Evolutionary conservation across 2,888 invertebrate genomes (phyloP), one percentile per base, ranked within the genome.

Genomic region (Atrina japonica): DNA sequence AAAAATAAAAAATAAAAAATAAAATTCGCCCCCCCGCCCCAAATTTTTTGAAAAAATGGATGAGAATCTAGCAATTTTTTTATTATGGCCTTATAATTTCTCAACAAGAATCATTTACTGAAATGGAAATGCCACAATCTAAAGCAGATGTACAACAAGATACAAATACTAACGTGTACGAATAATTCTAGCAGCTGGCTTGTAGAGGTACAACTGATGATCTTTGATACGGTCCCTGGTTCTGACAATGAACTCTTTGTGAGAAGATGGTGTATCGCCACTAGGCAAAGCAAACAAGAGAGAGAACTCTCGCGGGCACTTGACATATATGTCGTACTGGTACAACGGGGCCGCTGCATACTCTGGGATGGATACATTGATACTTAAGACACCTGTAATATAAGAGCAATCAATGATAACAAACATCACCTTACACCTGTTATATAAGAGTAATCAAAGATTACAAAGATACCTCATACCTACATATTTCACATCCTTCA

Each of bases 261-360:
- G 78, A 29, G 82, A 65, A 25, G 72, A 66, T 16, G 75, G 70
- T 11, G 73, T 63, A 64, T 87, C 88, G 0, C 82, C 83, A 16
- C 85, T 86, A 7, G 88, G 88, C 35, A 88, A 66, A 30, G 77
- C 75, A 69, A 88, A 87, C 59, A 66, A 75, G 25, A 89, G 43
- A 55, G 72, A 69, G 75, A 89, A 89, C 27, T 61, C 65, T 35
- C 66, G 71, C 3, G 88, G 88, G 74, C 89, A 88, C 58, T 82
- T 78, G 40, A 88, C 80, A 6, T 82, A 85, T 2, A 87, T 74
- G 60, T 88, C 87, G 68, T 84, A 86, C 55, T 86, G 75, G 69
- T 85, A 89, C 56, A 89, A 59, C 3, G 83, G 76, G 30, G 75
- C 58, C 5, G 72, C 63, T 0, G 83, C 78, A 69, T 88, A 88